Evolutionary conservation across 1,140 invertebrate genomes (phyloP), one percentile per base, ranked within the genome.

Genomic region (Samia ricini): DNA sequence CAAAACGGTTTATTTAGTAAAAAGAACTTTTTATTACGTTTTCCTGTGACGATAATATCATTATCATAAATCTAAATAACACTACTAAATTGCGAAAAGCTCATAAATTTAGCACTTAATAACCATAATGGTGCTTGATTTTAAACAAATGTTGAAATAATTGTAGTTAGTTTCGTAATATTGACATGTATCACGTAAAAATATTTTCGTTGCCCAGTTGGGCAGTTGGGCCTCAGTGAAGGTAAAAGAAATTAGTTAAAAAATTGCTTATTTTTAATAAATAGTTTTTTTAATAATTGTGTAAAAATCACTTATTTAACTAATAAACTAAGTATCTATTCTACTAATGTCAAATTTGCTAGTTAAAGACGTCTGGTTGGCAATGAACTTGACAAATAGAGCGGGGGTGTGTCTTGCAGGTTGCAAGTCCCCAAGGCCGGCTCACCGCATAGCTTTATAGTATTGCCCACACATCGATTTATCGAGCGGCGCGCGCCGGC

Each of bases 401-500:
- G 48, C 66, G 82, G 83, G 76, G 84, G 86, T 84, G 84, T 89
- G 86, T 87, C 84, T 83, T 87, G 83, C 80, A 84, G 73, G 74
- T 69, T 88, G 86, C 86, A 89, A 65, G 74, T 71, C 59, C 67
- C 68, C 85, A 88, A 89, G 86, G 87, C 79, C 85, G 74, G 66
- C 65, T 69, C 69, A 73, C 76, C 81, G 76, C 80, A 81, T 76
- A 79, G 79, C 81, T 83, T 86, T 88, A 79, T 85, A 80, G 81
- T 81, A 74, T n/a, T n/a, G n/a, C n/a, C n/a, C 75, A 63, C 69
- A 80, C 77, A 89, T 89, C 87, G 87, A 89, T 89, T 89, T 89
- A 88, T 89, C 76, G 85, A 88, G 74, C 87, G 85, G 85, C 85
- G 83, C 87, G 83, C 83, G 82, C 83, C 81, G 78, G 58, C 77